Base-by-base conservation (phyloP, 2,797 vertebrate species). In the Lophius americanus region DNA sequence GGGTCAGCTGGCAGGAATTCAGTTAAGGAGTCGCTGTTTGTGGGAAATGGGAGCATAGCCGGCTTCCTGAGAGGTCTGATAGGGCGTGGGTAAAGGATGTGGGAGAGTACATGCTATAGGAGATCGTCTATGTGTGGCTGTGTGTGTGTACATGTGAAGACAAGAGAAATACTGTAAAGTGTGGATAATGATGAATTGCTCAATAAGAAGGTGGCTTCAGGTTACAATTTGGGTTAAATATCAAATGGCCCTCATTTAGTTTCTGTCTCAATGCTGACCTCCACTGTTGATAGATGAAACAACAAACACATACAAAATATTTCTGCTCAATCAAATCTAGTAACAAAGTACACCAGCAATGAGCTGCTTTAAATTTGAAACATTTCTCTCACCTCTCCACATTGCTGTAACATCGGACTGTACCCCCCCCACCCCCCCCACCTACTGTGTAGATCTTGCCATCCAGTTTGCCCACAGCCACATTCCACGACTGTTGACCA, bases 331-430 rank as follows among this genome's bases (percentile, higher is more conserved):
- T 4, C 11, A 33, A 12, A 38, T 32, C 7, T 23, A 36, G 5
- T 23, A 9, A 73, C 11, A 2, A 1, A 10, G 8, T 9, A 14
- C 33, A 23, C 13, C 6, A 44, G 6, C 12, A 38, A 23, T 36
- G 23, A 48, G 11, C 7, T 60, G 23, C 23, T 23, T 23, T 23
- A 23, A 23, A 23, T 23, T 23, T 23, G 23, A 23, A 23, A 1
- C 1, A 23, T 13, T 23, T 14, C 23, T 70, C 80, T 83, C 73
- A 91, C 90, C 70, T 89, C 69, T 92, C 85, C 68, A 92, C 87
- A 3, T 66, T 92, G 73, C 85, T 90, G 74, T 88, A 82, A 44
- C 87, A 88, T 8, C 76, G 68, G 42, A 91, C 1, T 1, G 64
- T 53, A 49, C 92, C 85, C 7, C 68, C n/a, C n/a, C n/a, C n/a